Conservation (phyloP, 2,113 vertebrate species). For the Seriola quinqueradiata region DNA sequence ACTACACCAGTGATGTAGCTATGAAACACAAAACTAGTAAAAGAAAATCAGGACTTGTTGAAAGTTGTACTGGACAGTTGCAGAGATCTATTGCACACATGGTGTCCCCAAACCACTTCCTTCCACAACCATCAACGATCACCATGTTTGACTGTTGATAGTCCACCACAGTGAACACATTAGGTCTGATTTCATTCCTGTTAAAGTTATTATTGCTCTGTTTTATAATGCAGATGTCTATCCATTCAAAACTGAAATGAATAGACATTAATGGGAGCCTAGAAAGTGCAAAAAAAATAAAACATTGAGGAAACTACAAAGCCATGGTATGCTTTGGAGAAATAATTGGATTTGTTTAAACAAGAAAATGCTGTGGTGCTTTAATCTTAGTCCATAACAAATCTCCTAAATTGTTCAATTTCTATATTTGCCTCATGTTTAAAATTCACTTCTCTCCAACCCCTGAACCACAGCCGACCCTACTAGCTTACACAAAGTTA, state of each 20-base stretch:
- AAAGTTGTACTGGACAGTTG: background rate
- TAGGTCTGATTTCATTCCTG: slow-evolving; percentile 11
- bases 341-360: background rate
- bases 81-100: background rate
- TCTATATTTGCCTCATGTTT: slow-evolving; percentile 6
- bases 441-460: background rate
- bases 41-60: background rate
- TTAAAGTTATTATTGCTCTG: slow-evolving; percentile 1
- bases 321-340: background rate
- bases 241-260: slow-evolving; percentile 1
- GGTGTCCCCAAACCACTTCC: slow-evolving; percentile 27
- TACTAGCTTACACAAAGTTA: slow-evolving; percentile 15
- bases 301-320: background rate
- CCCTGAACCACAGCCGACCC: slow-evolving; percentile 21
- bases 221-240: background rate
- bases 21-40: slow-evolving; percentile 3
- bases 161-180: slow-evolving; percentile 23
- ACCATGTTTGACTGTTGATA: slow-evolving; percentile 4
- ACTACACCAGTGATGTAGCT: too few species aligned
- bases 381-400: background rate
- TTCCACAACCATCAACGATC: slow-evolving; percentile 18
- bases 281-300: background rate
- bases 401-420: background rate
- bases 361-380: background rate
- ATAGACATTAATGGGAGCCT: background rate